Evolutionary conservation across 2,113 vertebrate species (phyloP), one percentile per base, ranked within the genome.

Genomic region (Anas platyrhynchos): DNA sequence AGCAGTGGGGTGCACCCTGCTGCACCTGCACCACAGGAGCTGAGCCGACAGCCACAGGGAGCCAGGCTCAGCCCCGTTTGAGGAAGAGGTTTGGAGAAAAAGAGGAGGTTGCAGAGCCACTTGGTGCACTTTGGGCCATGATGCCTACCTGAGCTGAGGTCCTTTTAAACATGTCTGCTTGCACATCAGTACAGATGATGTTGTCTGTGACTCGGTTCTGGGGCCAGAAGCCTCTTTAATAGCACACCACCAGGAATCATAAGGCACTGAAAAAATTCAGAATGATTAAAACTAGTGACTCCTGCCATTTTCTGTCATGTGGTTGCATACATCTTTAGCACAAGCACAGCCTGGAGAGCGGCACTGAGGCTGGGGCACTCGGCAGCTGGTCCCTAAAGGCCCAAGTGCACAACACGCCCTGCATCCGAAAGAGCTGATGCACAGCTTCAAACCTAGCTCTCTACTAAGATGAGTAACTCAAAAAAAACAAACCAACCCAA

Each of bases 331-430:
- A 54, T 69, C 61, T 72, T 29, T 59, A 41, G 58, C 34, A 55
- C 11, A 41, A 83, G 38, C 26, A 73, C 22, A 36, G 43, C 15
- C 32, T 71, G 44, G 23, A 66, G 20, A 73, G 72, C 58, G 43
- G 91, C 36, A 21, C 54, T 77, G 32, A 54, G 41, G 16, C 3
- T 31, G 41, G 25, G 54, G 22, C n/a, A 6, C 4, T 9, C 63
- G 43, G 59, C 78, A 83, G 62, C 34, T 2, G 0, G 31, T 79
- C 34, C 44, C 46, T 62, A n/a, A 83, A 46, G 16, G 32, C 34
- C 34, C 29, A 32, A 29, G 10, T 2, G 1, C 0, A 0, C 59
- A 46, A 31, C 36, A 14, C n/a, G 25, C 2, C 0, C 54, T 62
- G 29, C 44, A 22, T 4, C 43, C 61, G 34, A 44, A 56, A 52